These are phyloP conservation scores for sheep (Ovis aries) DNA, from an alignment of 2,113 vertebrate species.

Conservation along the genomic window DNA sequence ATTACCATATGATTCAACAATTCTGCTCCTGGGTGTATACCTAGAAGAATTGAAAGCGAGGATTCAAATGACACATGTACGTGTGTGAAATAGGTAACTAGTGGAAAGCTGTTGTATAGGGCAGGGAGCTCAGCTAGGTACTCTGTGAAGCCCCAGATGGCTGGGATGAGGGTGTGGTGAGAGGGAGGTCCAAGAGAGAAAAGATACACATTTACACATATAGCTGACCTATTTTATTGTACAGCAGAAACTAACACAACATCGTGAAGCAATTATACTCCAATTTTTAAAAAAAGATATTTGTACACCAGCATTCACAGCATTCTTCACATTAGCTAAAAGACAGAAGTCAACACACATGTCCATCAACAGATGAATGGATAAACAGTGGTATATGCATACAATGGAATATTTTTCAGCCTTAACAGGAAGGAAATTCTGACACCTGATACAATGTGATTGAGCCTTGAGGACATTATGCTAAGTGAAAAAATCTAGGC, in stretches of 20 bases:
- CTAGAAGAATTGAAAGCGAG: not conserved
- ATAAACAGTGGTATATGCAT: not conserved
- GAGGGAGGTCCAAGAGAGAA: not conserved
- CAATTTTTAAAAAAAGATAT: not conserved
- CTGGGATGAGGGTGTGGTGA: not conserved
- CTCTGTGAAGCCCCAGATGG: not conserved
- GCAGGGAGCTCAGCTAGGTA: not conserved
- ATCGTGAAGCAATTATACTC: not conserved
- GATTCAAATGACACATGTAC: not conserved
- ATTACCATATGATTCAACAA: not conserved
- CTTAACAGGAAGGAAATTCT: not conserved
- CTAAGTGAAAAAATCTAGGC: not conserved
- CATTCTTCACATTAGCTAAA: not conserved
- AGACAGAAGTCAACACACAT: not conserved
- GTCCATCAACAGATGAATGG: not conserved
- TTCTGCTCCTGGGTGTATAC: not conserved
- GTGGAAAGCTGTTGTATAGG: not conserved
- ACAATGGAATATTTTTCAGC: not conserved
- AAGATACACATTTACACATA: not conserved
- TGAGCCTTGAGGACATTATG: not conserved
- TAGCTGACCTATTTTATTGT: not conserved
- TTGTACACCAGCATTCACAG: not conserved
- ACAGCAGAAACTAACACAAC: not conserved
- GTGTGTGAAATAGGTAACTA: not conserved
- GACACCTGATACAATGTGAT: not conserved